Base-by-base conservation (phyloP, 2,113 vertebrate species). In the Gymnarchus niloticus region DNA sequence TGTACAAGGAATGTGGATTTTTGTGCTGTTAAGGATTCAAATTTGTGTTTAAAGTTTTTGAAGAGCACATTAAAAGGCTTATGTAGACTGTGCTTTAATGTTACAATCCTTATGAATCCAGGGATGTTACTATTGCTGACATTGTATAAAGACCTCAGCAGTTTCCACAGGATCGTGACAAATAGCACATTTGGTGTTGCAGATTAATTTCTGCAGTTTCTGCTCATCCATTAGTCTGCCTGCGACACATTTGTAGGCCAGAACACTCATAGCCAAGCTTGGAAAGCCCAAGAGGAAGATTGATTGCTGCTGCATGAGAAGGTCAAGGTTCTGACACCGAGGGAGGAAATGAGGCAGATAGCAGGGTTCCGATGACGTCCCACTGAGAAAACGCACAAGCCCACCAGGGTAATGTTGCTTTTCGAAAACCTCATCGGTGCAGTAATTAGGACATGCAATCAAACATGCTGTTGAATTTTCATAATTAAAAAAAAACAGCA, bases 401-500 rank as follows among this genome's bases (percentile, higher is more conserved):
- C 14, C 1, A 19, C n/a, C 21, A 12, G 78, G n/a, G 46, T 51
- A 52, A 81, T 1, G 9, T 21, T 81, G 46, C 78, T 52, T 48
- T 28, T 81, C 78, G 12, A 25, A 81, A 52, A 52, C 78, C 6
- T 81, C 78, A 81, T 52, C 48, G 51, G 46, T 25, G 9, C 78
- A n/a, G 48, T 81, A 81, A 81, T 52, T 81, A 80, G 44, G 78
- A 52, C 46, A 81, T 14, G 12, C 48, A 25, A 14, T 81, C 48
- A 81, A 81, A 81, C 48, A 81, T 46, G 25, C 77, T 80, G 78
- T 81, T 10, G 1, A 49, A 81, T 81, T 52, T 81, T 28, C 59
- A 65, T 65, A 81, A 81, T 52, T 51, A 51, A 19, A 54, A 6
- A 33, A 61, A 78, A 49, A 78, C 28, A 65, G 28, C 8, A 1